Percentiles rank a stretch among this genome's conserved stretches.
Conservation (phyloP, 2,113 vertebrate species). For the Conger conger region DNA sequence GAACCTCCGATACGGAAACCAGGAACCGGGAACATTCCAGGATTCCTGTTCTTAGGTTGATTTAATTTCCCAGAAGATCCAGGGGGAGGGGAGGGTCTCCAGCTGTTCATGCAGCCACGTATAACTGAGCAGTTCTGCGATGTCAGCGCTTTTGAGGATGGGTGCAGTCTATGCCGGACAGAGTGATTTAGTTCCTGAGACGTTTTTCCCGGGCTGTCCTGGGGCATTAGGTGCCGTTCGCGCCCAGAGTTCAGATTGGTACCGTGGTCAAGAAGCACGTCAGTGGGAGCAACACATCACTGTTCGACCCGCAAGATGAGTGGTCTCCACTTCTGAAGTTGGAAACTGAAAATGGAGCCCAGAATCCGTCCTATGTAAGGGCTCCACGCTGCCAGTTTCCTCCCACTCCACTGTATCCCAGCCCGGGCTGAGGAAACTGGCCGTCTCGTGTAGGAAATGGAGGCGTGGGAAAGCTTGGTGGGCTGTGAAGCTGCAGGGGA, state of each 20-base stretch:
- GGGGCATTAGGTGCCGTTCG: background rate
- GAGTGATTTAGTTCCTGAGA: background rate
- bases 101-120: too few relatives aligned
- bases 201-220: background rate
- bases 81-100: too few relatives aligned
- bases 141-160: background rate
- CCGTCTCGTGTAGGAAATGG: background rate
- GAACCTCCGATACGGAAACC: background rate
- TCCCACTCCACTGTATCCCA: background rate
- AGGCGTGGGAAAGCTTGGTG: too few relatives aligned
- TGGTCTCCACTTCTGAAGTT: background rate
- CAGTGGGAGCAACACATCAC: background rate
- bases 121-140: too few relatives aligned
- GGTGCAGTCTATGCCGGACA: background rate
- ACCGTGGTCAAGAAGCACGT: background rate
- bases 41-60: too few relatives aligned
- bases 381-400: background rate
- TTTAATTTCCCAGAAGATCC: too few relatives aligned
- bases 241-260: background rate
- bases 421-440: background rate
- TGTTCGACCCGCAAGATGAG: background rate
- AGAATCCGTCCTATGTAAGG: background rate
- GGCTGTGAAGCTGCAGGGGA: background rate
- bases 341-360: background rate
- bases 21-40: background rate